Base-by-base conservation (phyloP, 2,888 invertebrate genomes). In the Meandrusa payeni region DNA sequence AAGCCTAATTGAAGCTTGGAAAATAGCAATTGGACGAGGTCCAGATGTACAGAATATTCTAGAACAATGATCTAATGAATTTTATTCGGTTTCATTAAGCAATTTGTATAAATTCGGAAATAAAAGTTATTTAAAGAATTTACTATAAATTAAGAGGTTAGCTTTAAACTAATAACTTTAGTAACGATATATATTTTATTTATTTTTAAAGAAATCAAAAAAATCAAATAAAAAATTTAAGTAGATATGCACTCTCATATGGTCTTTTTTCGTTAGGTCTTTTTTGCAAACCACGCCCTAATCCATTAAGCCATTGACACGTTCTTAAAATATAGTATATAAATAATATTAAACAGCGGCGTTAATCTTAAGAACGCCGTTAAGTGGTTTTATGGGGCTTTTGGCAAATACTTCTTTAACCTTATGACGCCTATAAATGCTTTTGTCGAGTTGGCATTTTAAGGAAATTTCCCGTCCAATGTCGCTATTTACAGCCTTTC, bases 391-490 rank as follows among this genome's bases (percentile, higher is more conserved):
- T 82, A 82, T 72, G 73, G 69, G 65, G 67, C 68, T 57, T 68
- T 55, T 73, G 61, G 61, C 64, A 65, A 71, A 73, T 69, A 75
- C 70, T 73, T 72, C 65, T 69, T 75, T 76, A 63, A 72, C 68
- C 78, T 82, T 85, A 87, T 78, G 66, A 74, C 74, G 59, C 55
- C 77, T 71, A 81, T 82, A 86, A 85, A 83, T 67, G 65, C 66
- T 71, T 69, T 68, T 69, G 70, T 68, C 63, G 67, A 76, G 69
- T 75, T 77, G 76, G 70, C 73, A 75, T 76, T 80, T 81, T 77
- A 69, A 76, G 78, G 70, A 78, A 81, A 75, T 71, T 73, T 67
- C 58, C 56, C 61, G 57, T 54, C 54, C 48, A 46, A 46, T 47
- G 50, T 48, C 52, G 52, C 53, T 52, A 55, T 59, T 55, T 54